Base-by-base conservation (phyloP, 2,888 invertebrate genomes). In the Parnassius glacialis region DNA sequence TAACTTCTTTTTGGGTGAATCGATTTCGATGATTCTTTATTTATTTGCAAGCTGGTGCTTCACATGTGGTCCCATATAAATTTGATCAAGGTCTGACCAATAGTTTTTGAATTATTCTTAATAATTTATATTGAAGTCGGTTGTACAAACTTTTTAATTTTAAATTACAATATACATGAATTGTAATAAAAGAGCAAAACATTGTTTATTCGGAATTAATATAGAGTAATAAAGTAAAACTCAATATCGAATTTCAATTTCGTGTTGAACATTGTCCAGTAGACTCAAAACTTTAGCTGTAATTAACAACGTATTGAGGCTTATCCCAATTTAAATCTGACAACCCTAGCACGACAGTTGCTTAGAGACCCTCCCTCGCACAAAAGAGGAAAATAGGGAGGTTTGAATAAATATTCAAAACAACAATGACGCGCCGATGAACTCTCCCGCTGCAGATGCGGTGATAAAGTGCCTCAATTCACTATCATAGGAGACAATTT, bases 341-440 rank as follows among this genome's bases (percentile, higher is more conserved):
- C 58, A 58, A 58, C 61, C 61, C 61, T 57, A 52, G 5, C 41
- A 48, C 10, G 60, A 45, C 34, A 10, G 16, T 48, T 48, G 48
- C 10, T 45, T 11, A 12, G n/a, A 3, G 10, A 1, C 47, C 13
- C 48, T n/a, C 13, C 48, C 47, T 44, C 59, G 41, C 12, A 12
- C 45, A 42, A 41, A 52, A 52, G 45, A 42, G 47, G 53, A 20
- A 9, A 16, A 11, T 3, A 41, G 65, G 62, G 60, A 57, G 48
- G 48, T 34, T 48, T 48, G 52, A 64, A 66, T 65, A 69, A 69
- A 69, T 66, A 68, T 69, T 64, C 66, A 62, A 59, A 61, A 67
- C 64, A 67, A 69, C 67, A 67, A 65, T 67, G 61, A 62, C 44
- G 64, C 61, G 48, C 61, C 59, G 59, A 59, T 41, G 53, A 43